phyloP scores from a whole-genome alignment of 2,888 invertebrate species.

The Xanthia icteritia region DNA sequence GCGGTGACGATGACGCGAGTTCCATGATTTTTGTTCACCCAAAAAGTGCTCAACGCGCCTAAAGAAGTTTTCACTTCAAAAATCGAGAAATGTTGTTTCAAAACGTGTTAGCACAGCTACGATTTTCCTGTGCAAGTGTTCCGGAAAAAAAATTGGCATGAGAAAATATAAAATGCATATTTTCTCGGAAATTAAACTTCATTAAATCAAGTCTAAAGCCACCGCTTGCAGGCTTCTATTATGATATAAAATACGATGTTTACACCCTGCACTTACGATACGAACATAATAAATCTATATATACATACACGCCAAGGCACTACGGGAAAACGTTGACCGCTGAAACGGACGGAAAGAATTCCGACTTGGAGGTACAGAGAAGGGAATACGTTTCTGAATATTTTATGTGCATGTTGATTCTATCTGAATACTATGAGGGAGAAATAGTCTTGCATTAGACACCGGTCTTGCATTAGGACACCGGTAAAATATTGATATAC shows the following conservation, averaged over 20 bases:
- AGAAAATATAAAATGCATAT: slow-evolving; percentile 12
- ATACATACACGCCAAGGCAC: neutral
- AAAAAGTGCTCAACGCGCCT: no score
- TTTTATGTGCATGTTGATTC: slow-evolving; percentile 53
- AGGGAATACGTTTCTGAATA: slow-evolving; percentile 46
- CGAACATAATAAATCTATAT: neutral
- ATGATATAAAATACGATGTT: neutral
- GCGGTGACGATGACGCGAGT: no score
- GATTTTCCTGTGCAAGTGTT: neutral
- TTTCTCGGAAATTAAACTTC: neutral
- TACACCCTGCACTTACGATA: neutral
- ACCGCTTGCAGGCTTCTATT: neutral
- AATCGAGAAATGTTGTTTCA: neutral
- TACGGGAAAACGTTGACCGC: slow-evolving; percentile 42
- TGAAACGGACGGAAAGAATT: slow-evolving; percentile 45
- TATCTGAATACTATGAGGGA: slow-evolving; percentile 48
- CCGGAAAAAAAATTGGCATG: neutral
- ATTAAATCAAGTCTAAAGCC: neutral
- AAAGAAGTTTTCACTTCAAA: neutral
- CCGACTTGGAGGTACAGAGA: slow-evolving; percentile 21
- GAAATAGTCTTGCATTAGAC: slow-evolving; percentile 33
- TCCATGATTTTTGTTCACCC: no score
- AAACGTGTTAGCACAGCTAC: neutral
- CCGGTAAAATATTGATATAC: slow-evolving; percentile 41
- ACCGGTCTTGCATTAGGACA: no score